Base-by-base conservation (phyloP, 2,113 vertebrate genomes). In the Cynoglossus semilaevis region DNA sequence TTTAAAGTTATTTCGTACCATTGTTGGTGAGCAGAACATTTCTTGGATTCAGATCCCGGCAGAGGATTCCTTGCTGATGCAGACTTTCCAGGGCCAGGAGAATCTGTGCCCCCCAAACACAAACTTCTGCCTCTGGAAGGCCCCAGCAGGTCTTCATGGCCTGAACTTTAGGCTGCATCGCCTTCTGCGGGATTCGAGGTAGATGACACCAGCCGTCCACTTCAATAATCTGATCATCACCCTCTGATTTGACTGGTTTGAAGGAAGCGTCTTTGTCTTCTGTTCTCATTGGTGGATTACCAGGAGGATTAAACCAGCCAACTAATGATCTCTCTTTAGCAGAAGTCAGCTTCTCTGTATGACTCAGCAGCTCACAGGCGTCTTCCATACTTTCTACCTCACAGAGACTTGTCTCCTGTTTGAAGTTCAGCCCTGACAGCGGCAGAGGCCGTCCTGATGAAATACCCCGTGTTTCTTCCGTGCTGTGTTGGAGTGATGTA, bases 41-140 rank as follows among this genome's bases (percentile, higher is more conserved):
- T 77, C 89, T 92, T n/a, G 97, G 96, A 71, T 96, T 99, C 70
- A 99, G 94, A 67, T 99, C 97, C 41, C 89, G 89, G 84, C 97
- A 99, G 62, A 99, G 55, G n/a, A 99, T 82, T 16, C 96, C 95
- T 77, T 99, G 95, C 68, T 98, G 88, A 49, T 99, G 97, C 60
- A 99, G 91, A 13, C 93, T 95, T 65, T 98, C 96, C 63, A 99
- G 81, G 2, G 95, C 95, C 82, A 97, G 66, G 18, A 99, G 87
- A 14, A 93, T 90, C 90, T 99, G 94, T 0, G 96, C 95, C 1
- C 92, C 96, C 96, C 95, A 99, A 12, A 93, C 85, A 34, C 84
- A 89, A 61, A 93, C 94, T 73, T 95, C 91, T 11, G 90, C 87
- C 63, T 98, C 95, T 0, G 88, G 85, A 63, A 94, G 87, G 1